phyloP scores from a whole-genome alignment of 2,797 vertebrate species.

The Platalea minor region DNA sequence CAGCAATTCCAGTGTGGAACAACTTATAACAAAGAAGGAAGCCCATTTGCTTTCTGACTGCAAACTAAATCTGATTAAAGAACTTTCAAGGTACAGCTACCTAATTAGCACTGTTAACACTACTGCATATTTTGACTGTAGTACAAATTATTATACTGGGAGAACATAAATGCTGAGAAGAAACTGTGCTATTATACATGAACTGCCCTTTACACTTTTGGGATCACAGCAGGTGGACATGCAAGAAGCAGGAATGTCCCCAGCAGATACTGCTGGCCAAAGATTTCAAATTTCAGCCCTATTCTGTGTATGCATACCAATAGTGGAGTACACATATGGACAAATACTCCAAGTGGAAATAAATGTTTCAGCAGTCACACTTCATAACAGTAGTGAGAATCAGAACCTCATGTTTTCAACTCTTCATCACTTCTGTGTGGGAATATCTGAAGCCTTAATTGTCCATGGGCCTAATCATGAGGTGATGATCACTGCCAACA shows the following conservation, averaged over 20 bases:
- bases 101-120: not conserved
- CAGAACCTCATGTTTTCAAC: conserved; percentile 30
- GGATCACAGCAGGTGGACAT: not conserved
- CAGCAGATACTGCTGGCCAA: not conserved
- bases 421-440: not conserved
- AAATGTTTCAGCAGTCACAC: conserved; percentile 13
- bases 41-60: not conserved
- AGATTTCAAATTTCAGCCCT: not conserved
- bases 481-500: not conserved
- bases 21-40: not conserved
- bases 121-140: not conserved
- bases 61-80: not conserved
- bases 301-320: not conserved
- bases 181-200: not conserved
- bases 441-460: conserved; percentile 5
- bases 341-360: not conserved
- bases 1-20: not conserved
- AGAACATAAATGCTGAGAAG: not conserved
- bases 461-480: not conserved
- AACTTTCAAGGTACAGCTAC: not conserved
- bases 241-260: not conserved
- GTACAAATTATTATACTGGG: not conserved
- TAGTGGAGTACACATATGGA: not conserved
- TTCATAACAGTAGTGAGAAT: not conserved
- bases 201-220: not conserved